A percentile compares a stretch with the other conserved stretches of the same genome.
Evolutionary conservation across 2,113 vertebrate species (phyloP).

Genomic region (Serinus canaria): DNA sequence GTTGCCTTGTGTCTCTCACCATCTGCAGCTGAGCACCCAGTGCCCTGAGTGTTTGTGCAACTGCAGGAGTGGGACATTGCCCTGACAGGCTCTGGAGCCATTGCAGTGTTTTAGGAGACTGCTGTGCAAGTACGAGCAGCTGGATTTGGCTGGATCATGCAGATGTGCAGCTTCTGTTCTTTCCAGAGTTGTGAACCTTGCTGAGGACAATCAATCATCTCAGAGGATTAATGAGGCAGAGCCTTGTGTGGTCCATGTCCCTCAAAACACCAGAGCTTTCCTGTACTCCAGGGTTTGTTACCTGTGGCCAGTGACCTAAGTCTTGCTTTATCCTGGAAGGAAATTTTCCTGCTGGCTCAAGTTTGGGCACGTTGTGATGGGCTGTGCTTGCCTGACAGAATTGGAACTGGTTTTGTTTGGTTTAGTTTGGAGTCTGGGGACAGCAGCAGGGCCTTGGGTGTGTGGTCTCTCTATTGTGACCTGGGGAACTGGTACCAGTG

Average conservation of each 20-base stretch:
- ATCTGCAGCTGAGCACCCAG: neutral
- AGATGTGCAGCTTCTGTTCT: neutral
- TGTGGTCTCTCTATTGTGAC: neutral
- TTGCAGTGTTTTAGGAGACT: accelerated
- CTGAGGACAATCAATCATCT: neutral
- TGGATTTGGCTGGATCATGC: neutral
- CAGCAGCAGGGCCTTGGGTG: neutral
- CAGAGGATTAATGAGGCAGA: neutral
- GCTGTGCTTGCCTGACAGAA: neutral
- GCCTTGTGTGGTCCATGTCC: neutral
- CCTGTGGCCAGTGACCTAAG: neutral
- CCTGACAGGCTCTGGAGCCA: neutral
- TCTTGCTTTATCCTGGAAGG: neutral
- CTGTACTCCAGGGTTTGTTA: neutral
- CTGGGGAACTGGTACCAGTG: neutral
- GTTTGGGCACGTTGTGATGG: neutral
- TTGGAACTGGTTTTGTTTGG: neutral
- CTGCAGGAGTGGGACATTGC: neutral
- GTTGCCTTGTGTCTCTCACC: neutral
- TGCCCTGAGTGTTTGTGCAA: neutral
- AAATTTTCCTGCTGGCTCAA: neutral
- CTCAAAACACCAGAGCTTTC: neutral
- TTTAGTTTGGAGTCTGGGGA: neutral
- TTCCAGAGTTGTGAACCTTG: neutral
- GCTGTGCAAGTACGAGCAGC: neutral